Conservation (phyloP, 2,888 invertebrate genomes). For the Actias luna region DNA sequence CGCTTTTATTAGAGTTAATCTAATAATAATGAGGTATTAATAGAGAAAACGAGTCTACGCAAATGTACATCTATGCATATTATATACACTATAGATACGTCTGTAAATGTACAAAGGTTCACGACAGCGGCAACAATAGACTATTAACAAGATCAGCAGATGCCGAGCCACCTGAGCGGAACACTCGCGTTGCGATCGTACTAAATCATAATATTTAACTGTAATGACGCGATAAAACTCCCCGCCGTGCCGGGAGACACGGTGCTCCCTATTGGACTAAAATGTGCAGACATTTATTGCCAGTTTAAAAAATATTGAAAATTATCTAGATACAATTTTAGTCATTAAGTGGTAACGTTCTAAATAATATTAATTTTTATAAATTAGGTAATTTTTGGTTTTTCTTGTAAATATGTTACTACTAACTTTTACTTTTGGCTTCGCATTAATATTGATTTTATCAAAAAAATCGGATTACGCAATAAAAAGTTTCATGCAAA, state of each 20-base stretch:
- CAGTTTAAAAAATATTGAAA: not conserved
- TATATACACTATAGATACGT: not conserved
- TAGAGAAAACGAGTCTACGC: no score
- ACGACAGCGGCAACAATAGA: conserved; percentile 54
- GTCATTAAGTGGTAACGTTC: not conserved
- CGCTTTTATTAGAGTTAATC: no score
- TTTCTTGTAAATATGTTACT: no score
- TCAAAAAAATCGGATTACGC: no score
- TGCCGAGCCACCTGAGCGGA: conserved; percentile 71
- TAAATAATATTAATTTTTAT: no score
- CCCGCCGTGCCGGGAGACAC: conserved; percentile 2
- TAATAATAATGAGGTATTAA: no score
- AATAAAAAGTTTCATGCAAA: no score
- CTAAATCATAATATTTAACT: conserved; percentile 58
- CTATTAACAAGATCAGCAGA: conserved; percentile 71
- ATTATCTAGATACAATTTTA: not conserved
- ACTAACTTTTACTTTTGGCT: no score
- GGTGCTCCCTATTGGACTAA: conserved; percentile 11
- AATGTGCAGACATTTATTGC: not conserved
- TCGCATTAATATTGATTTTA: no score
- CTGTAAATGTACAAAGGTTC: conserved; percentile 5
- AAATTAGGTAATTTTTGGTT: no score
- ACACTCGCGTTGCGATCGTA: conserved; percentile 36
- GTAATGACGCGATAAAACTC: conserved; percentile 47
- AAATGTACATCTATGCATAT: not conserved